Evolutionary conservation across 1,140 invertebrate genomes (phyloP).

Genomic region (Drosophila aff.): DNA sequence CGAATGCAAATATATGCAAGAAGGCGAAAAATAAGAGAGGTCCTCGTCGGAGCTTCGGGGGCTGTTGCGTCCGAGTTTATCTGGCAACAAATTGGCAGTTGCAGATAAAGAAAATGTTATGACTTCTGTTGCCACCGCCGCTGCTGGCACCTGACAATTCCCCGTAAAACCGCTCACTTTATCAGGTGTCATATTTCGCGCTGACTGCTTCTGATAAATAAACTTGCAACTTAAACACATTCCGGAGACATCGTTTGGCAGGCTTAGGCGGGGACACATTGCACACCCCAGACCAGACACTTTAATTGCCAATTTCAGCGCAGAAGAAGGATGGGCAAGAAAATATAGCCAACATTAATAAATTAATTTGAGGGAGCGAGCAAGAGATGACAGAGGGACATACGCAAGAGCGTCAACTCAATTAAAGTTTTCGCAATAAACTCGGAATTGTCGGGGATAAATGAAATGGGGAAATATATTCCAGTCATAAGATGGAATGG

Average conservation of each 20-base stretch:
- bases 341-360: conserved; percentile 72
- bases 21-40: conserved; percentile 3
- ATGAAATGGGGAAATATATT: neutral
- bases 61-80: conserved; percentile 44
- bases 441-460: conserved; percentile 1
- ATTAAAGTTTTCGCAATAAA: conserved; percentile 66
- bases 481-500: neutral
- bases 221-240: conserved; percentile 62
- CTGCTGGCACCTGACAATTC: conserved; percentile 10
- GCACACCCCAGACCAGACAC: conserved; percentile 21
- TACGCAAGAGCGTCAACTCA: conserved; percentile 44
- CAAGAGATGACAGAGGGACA: neutral
- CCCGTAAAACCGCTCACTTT: conserved; percentile 66
- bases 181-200: conserved; percentile 78
- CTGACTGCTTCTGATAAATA: conserved; percentile 60
- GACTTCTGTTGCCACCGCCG: conserved; percentile 56
- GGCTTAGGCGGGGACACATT: conserved; percentile 29
- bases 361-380: conserved; percentile 61
- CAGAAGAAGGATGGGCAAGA: conserved; percentile 7
- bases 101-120: conserved; percentile 80
- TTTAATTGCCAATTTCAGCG: conserved; percentile 76
- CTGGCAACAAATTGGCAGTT: conserved; percentile 77
- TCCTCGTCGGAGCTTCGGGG: neutral
- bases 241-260: conserved; percentile 28
- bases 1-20: conserved; percentile 79